Evolutionary conservation across 2,888 invertebrate genomes (phyloP).

Genomic region (Folsomia manolachei): DNA sequence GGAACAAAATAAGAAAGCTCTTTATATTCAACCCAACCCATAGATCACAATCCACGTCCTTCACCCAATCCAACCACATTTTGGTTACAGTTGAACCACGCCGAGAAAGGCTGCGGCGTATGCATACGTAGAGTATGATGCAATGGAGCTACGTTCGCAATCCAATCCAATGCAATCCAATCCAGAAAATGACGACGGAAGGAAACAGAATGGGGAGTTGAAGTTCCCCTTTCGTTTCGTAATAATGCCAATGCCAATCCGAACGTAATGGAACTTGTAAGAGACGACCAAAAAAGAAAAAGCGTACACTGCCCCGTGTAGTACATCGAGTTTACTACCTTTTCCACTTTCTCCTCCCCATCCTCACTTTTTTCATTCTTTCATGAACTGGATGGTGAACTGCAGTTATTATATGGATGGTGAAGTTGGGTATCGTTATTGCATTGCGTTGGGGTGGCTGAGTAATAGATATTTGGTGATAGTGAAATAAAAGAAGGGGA

Average conservation of each 20-base stretch:
- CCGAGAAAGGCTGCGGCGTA: background rate
- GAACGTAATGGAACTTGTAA: background rate
- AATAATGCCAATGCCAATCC: background rate
- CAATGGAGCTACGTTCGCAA: too few relatives aligned
- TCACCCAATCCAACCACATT: background rate
- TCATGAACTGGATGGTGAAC: slow-evolving; percentile 2
- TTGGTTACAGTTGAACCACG: background rate
- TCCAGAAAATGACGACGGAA: background rate
- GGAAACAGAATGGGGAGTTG: slow-evolving; percentile 1
- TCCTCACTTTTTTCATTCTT: slow-evolving; percentile 1
- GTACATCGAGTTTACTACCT: too few relatives aligned
- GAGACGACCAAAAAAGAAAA: too few relatives aligned
- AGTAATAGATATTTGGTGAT: slow-evolving; percentile 5
- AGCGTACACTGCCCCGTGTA: background rate
- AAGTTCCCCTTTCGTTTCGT: background rate
- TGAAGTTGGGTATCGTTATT: background rate
- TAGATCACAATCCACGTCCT: background rate
- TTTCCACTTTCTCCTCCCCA: slow-evolving; percentile 7
- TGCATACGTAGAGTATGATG: background rate
- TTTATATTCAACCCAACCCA: slow-evolving; percentile 4
- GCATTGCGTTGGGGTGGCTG: too few relatives aligned
- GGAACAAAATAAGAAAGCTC: background rate
- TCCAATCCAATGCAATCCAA: background rate
- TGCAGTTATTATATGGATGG: too few relatives aligned
- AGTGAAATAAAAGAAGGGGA: background rate